Conservation (phyloP, 2,113 vertebrate species). For the Marcusenius ussheri region DNA sequence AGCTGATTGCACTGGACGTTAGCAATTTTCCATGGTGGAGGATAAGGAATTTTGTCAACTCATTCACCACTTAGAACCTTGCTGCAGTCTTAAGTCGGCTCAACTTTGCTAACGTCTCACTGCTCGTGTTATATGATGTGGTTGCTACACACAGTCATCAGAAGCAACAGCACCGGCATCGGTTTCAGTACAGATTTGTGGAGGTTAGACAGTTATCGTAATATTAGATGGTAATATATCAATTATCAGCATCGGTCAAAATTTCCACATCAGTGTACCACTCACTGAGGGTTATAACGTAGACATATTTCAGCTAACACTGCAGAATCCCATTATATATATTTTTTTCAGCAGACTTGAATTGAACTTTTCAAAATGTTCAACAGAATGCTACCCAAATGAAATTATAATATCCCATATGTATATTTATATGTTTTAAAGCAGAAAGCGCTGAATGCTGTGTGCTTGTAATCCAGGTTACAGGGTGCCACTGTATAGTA, state of each 20-base stretch:
- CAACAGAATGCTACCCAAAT: not conserved
- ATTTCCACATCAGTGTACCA: not conserved
- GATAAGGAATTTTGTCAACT: not conserved
- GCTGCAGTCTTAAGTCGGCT: not conserved
- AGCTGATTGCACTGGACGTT: not conserved
- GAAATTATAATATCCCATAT: not conserved
- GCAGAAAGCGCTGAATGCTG: not conserved
- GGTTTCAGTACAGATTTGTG: not conserved
- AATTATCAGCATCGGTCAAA: not conserved
- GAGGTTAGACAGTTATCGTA: not conserved
- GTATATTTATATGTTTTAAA: not conserved
- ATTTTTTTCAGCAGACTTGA: not conserved
- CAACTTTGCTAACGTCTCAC: not conserved
- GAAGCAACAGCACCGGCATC: not conserved
- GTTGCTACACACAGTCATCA: not conserved
- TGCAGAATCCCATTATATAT: not conserved
- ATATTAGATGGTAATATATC: not conserved
- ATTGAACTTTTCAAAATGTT: not conserved
- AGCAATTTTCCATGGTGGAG: not conserved
- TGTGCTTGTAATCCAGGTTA: not conserved
- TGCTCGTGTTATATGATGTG: not conserved
- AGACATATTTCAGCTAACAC: not conserved
- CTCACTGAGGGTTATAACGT: not conserved
- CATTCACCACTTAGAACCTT: not conserved
- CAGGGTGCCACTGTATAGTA: not conserved